phyloP scores from a whole-genome alignment of 1,140 invertebrate genomes.

The Mizuhopecten yessoensis region DNA sequence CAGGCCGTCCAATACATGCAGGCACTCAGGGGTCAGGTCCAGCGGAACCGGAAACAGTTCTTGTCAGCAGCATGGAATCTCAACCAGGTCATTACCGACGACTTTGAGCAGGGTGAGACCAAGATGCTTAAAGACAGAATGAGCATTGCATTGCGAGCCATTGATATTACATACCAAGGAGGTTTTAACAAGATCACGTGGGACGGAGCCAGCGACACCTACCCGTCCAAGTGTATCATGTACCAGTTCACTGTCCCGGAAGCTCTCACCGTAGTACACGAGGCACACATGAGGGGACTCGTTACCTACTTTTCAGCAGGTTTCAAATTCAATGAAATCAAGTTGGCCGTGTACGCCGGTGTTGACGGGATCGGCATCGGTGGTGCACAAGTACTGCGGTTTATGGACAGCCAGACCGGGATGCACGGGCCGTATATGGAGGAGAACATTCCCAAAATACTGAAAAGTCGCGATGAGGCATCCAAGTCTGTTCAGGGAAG shows the following conservation, averaged over 20 bases:
- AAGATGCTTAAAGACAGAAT: slow-evolving; percentile 58
- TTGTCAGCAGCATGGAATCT: slow-evolving; percentile 73
- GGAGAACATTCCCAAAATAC: slow-evolving; percentile 70
- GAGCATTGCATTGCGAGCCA: slow-evolving; percentile 68
- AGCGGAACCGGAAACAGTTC: slow-evolving; percentile 63
- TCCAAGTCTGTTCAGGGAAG: slow-evolving; percentile 61
- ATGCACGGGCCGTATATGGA: slow-evolving; percentile 74
- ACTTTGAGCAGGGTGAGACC: slow-evolving; percentile 58
- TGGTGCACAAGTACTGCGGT: slow-evolving; percentile 68
- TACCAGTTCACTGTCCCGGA: slow-evolving; percentile 70
- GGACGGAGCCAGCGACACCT: slow-evolving; percentile 70
- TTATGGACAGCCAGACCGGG: slow-evolving; percentile 69
- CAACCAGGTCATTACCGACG: slow-evolving; percentile 66
- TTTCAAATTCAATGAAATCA: slow-evolving; percentile 72
- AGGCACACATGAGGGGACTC: slow-evolving; percentile 67
- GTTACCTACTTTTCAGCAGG: slow-evolving; percentile 73
- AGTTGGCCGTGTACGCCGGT: slow-evolving; percentile 69
- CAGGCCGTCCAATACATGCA: slow-evolving; percentile 71
- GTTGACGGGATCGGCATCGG: slow-evolving; percentile 71
- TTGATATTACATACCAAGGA: slow-evolving; percentile 68
- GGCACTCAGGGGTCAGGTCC: slow-evolving; percentile 67
- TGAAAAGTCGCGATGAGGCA: slow-evolving; percentile 67
- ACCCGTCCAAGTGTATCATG: slow-evolving; percentile 73
- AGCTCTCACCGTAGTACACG: slow-evolving; percentile 69
- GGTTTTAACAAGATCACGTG: slow-evolving; percentile 71